Base-by-base conservation (phyloP, 64 coral and sea anemone species). In the Montipora sp. region DNA sequence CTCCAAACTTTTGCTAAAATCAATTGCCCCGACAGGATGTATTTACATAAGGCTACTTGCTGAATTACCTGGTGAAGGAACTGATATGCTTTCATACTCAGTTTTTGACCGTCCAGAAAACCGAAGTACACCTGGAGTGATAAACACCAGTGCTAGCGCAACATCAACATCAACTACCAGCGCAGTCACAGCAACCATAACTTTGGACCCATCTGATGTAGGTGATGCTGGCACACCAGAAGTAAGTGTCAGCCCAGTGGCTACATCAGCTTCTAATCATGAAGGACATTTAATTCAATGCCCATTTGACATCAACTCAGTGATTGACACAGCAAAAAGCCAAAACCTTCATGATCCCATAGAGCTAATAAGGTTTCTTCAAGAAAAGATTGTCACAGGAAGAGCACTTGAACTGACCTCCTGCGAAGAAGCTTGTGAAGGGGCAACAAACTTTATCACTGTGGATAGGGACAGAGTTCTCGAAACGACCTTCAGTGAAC, bases 21-120 rank as follows among this genome's bases (percentile, higher is more conserved):
- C 93, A 11, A 94, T 94, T 46, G 87, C 93, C 69, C 87, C 79
- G 51, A n/a, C n/a, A n/a, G n/a, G n/a, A n/a, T n/a, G n/a, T n/a
- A n/a, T n/a, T n/a, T n/a, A n/a, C n/a, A n/a, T 90, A 53, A 89
- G 87, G 48, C 87, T 94, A 23, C 13, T 90, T 51, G 80, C 71
- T 53, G 80, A 89, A 68, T 13, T 75, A 6, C 77, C 60, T 15
- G 44, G 9, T 49, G 70, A 75, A 22, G 77, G 55, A 55, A 76
- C 71, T 90, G 89, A 90, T 81, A 59, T 78, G 51, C 50, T 88
- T 57, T 48, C 24, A 44, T 75, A 88, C 50, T 74, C 71, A 57
- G 59, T 73, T 75, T 88, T 75, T 53, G 72, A 73, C 82, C 7
- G 24, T 85, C 21, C 82, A 48, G n/a, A 57, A 48, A 65, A 65